Evolutionary conservation across 2,797 vertebrate species (phyloP), one percentile per base, ranked within the genome.

Genomic region (Emydoidea blandingii): DNA sequence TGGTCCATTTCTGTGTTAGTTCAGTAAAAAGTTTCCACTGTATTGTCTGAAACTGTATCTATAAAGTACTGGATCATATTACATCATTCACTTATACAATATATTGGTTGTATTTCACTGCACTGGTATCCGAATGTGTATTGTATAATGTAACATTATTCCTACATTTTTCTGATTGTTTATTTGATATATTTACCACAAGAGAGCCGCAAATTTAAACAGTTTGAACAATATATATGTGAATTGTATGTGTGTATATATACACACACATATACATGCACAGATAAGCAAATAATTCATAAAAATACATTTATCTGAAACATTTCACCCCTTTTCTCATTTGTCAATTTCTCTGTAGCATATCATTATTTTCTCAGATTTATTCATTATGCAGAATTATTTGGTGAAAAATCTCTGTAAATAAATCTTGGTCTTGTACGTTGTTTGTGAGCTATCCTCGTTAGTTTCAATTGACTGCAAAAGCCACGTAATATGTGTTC

Each of bases 381-480:
- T 16, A 50, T 85, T 54, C 12, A 88, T 95, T 85, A 29, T 88
- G 57, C 90, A 94, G 76, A 79, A n/a, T 4, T 81, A 62, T 50
- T 90, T 2, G 9, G 80, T 59, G 14, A 65, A 41, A 62, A 81
- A 65, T 23, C 1, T 44, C 41, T 5, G 4, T 52, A 83, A 86
- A 19, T 92, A 88, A 54, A 79, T 8, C 85, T 90, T 92, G 72
- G 72, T 27, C 27, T 78, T 8, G n/a, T 91, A 34, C 21, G 53
- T 92, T 95, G 44, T 83, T 95, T 89, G 68, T 21, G 44, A 92
- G 8, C 29, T 88, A 72, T 86, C 41, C 74, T 78, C 4, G 44
- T 85, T 80, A 83, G 87, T 52, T 83, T 78, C 72, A 76, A 62
- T 83, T 79, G 86, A 85, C 23, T 91, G 54, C 27, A 1, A 62